These are phyloP conservation scores for Syngnathus floridae DNA, from an alignment of 2,113 vertebrate species.

Conservation along the genomic window DNA sequence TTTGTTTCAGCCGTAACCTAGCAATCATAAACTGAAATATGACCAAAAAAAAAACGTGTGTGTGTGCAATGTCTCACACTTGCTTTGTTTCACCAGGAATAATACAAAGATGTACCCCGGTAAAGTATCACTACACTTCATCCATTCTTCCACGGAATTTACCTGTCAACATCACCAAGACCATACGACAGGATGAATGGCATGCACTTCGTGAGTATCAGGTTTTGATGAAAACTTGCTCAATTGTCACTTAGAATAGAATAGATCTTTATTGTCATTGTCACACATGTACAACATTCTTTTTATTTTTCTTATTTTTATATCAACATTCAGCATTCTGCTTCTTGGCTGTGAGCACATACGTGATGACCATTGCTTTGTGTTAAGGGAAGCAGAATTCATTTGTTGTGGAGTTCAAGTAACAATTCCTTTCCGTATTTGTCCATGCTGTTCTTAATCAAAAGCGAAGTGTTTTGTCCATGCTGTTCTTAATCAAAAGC, in stretches of 20 bases:
- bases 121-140: constrained; percentile 89
- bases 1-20: too few relatives aligned
- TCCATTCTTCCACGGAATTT: constrained; percentile 83
- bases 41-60: not conserved
- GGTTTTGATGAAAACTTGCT: not conserved
- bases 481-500: not conserved
- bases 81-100: constrained; percentile 52
- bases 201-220: constrained; percentile 84
- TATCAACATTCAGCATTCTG: not conserved
- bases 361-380: not conserved
- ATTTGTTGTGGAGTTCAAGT: not conserved
- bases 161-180: constrained; percentile 85
- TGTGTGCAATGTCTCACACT: constrained; percentile 6
- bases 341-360: not conserved
- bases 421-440: not conserved
- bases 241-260: not conserved
- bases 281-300: too few relatives aligned
- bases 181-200: constrained; percentile 90
- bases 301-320: not conserved
- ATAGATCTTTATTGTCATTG: too few relatives aligned
- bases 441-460: not conserved
- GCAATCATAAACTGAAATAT: too few relatives aligned
- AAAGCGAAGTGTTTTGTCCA: not conserved
- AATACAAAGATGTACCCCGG: constrained; percentile 76
- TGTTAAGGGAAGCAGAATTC: not conserved